These are phyloP conservation scores for Acanthoscelides obtectus DNA, from an alignment of 2,888 invertebrate genomes.

Conservation along the genomic window DNA sequence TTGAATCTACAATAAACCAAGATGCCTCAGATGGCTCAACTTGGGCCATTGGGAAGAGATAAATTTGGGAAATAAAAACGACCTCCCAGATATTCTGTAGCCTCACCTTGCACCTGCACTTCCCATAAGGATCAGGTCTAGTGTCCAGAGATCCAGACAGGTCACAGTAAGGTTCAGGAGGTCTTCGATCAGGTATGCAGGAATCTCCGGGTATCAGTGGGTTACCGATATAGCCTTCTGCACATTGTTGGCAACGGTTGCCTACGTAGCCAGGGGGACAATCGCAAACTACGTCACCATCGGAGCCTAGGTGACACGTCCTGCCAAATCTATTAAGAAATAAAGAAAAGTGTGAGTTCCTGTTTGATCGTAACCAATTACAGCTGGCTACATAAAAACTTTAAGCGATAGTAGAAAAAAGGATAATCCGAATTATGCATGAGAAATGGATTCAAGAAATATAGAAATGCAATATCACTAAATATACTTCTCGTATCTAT, in stretches of 20 bases:
- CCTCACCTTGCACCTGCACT: conserved; percentile 67
- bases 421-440: too few relatives aligned
- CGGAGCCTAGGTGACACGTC: conserved; percentile 69
- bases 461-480: too few relatives aligned
- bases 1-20: too few relatives aligned
- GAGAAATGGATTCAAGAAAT: too few relatives aligned
- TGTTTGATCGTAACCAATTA: too few relatives aligned
- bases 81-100: not conserved
- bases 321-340: conserved; percentile 62
- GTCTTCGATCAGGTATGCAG: conserved; percentile 53
- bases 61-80: too few relatives aligned
- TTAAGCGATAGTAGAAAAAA: too few relatives aligned
- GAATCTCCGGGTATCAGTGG: conserved; percentile 70
- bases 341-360: too few relatives aligned
- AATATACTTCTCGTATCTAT: too few relatives aligned
- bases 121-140: conserved; percentile 45
- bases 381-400: too few relatives aligned
- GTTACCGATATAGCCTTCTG: conserved; percentile 75
- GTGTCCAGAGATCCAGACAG: conserved; percentile 64
- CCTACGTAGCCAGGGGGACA: conserved; percentile 78
- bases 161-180: conserved; percentile 55
- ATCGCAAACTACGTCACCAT: conserved; percentile 72
- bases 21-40: too few relatives aligned
- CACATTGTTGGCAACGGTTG: conserved; percentile 72
- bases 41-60: too few relatives aligned